Evolutionary conservation across 2,888 invertebrate genomes (phyloP), one percentile per base, ranked within the genome.

Genomic region (Malthinus seriepunctatus): DNA sequence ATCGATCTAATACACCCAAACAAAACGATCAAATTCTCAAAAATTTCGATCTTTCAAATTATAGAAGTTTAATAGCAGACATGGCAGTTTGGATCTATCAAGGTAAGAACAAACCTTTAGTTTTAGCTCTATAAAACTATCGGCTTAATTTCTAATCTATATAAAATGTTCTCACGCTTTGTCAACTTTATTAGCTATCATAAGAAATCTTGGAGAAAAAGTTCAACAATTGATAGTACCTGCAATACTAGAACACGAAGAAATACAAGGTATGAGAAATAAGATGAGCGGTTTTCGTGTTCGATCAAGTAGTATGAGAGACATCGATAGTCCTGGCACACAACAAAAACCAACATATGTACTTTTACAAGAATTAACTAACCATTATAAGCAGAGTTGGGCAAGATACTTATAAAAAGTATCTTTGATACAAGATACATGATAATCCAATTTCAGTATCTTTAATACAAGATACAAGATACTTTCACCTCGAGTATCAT

Each of bases 41-140:
- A 52, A 95, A 96, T 76, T 98, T 97, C 76, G 97, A 98, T 81
- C 83, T 97, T 9, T 91, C 91, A 0, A 96, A 97, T 79, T 97
- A 95, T 75, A 81, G 94, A 9, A 90, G 90, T 75, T 87, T 93
- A 38, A 80, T 95, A 39, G 88, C 88, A 52, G 93, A 94, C 74
- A 87, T 89, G 45, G 90, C 90, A 4, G 86, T 93, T 0, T 91
- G 91, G 89, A 90, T 93, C 59, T 93, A 89, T 73, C 89, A 87
- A 74, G 83, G 88, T 87, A 69, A 64, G 62, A 37, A 1, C 15
- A n/a, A n/a, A n/a, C n/a, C n/a, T n/a, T n/a, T n/a, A n/a, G n/a
- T n/a, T n/a, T n/a, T n/a, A n/a, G n/a, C n/a, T n/a, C n/a, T n/a
- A n/a, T n/a, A n/a, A n/a, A n/a, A n/a, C n/a, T n/a, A n/a, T 44